phyloP scores from a whole-genome alignment of 1,140 invertebrate genomes.

The Pseudomyrmex flavicornis region DNA sequence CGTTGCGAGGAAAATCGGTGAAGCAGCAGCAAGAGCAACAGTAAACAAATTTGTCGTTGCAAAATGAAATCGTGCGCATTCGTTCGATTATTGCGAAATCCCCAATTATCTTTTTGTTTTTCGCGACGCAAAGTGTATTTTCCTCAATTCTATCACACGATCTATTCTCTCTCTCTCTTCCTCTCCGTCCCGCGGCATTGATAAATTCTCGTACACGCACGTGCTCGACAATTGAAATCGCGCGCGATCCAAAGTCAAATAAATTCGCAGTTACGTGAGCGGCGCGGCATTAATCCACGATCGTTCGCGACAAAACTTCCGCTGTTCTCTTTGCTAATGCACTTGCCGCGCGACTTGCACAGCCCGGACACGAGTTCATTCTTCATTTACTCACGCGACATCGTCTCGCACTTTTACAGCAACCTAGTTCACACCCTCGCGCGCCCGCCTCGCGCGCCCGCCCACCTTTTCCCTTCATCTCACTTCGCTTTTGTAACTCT shows the following conservation, averaged over 20 bases:
- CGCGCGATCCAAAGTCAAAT: constrained; percentile 25
- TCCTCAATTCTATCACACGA: constrained; percentile 9
- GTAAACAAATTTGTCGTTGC: constrained; percentile 30
- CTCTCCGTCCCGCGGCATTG: background rate
- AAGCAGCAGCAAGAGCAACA: background rate
- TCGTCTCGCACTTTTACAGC: constrained; percentile 38
- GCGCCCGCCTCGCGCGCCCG: background rate
- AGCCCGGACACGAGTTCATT: constrained; percentile 46
- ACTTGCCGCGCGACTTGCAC: constrained; percentile 19
- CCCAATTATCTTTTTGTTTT: constrained; percentile 21
- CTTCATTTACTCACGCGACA: constrained; percentile 55
- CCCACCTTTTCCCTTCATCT: too few relatives aligned
- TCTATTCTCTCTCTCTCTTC: too few relatives aligned
- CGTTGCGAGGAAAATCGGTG: background rate
- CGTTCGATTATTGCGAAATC: constrained; percentile 13
- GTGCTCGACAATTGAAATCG: constrained; percentile 19
- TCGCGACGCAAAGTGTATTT: constrained; percentile 11
- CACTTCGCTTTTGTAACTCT: constrained; percentile 17
- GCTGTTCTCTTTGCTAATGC: constrained; percentile 38
- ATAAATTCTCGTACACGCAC: constrained; percentile 33
- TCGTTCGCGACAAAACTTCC: constrained; percentile 34
- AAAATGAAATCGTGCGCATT: constrained; percentile 18
- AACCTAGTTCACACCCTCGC: constrained; percentile 37
- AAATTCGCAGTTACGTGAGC: constrained; percentile 41
- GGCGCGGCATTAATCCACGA: constrained; percentile 39